Base-by-base conservation (phyloP, 2,888 invertebrate genomes). In the Sphaerophoria taeniata region DNA sequence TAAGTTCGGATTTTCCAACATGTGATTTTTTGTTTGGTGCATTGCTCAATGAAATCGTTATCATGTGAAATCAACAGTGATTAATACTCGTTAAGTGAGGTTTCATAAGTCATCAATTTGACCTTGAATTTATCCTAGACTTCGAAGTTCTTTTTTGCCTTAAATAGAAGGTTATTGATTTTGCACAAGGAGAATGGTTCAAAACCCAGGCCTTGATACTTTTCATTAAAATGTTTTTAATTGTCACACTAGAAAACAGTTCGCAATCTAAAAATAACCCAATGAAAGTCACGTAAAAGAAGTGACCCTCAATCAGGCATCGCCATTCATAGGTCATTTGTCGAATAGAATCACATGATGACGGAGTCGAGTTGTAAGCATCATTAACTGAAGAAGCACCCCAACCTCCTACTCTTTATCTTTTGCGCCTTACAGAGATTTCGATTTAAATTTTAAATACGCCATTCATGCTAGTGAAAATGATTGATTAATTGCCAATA, bases 311-410 rank as follows among this genome's bases (percentile, higher is more conserved):
- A 34, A 49, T n/a, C 12, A 45, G 6, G 9, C 12, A 7, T 33
- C 7, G 31, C 9, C 39, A 5, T 43, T n/a, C n/a, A n/a, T n/a
- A n/a, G n/a, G n/a, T n/a, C n/a, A 11, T 9, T 33, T 43, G 33
- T 31, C 34, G 24, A n/a, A 24, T n/a, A 16, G 36, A n/a, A 67
- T 53, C 51, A 51, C 67, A 53, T 53, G 53, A 67, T n/a, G 51
- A 36, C 51, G 53, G 12, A 49, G 49, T 65, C 49, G n/a, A 55
- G 11, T 11, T 36, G 7, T 45, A 36, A 53, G 24, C 67, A 67
- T 39, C 67, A 65, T 14, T 5, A 45, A 34, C 14, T 51, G n/a
- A n/a, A n/a, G n/a, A n/a, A n/a, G n/a, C n/a, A n/a, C n/a, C n/a
- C n/a, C n/a, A n/a, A n/a, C n/a, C n/a, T n/a, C n/a, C n/a, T n/a